Percentiles rank a stretch among this genome's conserved stretches.
phyloP scores from a whole-genome alignment of 1,140 invertebrate species.

The Ganaspis sp. region DNA sequence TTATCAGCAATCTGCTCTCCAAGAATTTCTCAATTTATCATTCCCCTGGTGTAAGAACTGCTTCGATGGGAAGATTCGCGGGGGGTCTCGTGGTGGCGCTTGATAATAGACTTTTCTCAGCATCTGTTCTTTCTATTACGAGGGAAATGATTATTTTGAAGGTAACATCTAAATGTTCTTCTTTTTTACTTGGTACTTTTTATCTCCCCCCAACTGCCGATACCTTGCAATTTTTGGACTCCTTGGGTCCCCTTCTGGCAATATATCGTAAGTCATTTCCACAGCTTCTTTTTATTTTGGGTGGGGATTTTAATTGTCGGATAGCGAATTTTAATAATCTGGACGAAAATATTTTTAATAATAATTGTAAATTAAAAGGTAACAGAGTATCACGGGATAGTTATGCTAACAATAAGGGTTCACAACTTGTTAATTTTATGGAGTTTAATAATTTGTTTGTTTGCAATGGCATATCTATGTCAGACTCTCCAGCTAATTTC shows the following conservation, averaged over 20 bases:
- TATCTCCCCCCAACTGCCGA: not conserved
- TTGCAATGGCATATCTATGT: not conserved
- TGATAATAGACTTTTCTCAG: not conserved
- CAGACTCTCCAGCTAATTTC: not conserved
- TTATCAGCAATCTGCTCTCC: not conserved
- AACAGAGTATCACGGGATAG: not conserved
- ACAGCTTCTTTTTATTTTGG: not conserved
- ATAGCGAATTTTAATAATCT: not conserved
- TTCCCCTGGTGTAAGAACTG: not conserved
- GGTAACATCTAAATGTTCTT: not conserved
- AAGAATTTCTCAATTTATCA: not conserved
- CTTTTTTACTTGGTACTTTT: not conserved
- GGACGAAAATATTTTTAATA: not conserved
- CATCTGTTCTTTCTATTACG: not conserved
- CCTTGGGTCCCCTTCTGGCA: no score
- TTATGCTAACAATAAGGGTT: not conserved
- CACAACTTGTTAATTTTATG: not conserved
- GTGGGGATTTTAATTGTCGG: not conserved
- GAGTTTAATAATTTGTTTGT: not conserved
- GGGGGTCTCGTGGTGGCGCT: not conserved
- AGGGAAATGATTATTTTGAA: not conserved
- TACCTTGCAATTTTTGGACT: not conserved
- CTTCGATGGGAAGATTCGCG: not conserved
- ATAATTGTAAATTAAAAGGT: not conserved
- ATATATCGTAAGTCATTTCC: no score